These are phyloP conservation scores for Silurus lanzhouensis DNA, from an alignment of 2,797 vertebrate genomes.

Conservation along the genomic window DNA sequence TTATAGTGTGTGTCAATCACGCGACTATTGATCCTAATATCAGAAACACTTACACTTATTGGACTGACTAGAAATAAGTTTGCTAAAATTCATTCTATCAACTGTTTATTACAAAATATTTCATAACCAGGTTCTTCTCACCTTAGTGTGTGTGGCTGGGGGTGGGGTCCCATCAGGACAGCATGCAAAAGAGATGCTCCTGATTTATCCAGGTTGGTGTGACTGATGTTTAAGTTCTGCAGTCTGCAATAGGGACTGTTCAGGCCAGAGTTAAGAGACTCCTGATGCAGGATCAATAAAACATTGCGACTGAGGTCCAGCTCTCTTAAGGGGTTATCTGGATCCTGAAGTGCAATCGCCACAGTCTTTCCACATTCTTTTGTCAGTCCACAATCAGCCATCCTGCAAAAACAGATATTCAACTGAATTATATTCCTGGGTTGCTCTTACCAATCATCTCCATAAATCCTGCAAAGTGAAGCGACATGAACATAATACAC, in stretches of 20 bases:
- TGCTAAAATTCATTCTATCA: background rate
- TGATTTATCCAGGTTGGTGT: conserved; percentile 10
- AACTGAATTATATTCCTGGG: background rate
- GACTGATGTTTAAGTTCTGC: conserved; percentile 27
- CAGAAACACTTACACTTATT: background rate
- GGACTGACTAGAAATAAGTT: background rate
- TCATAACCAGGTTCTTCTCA: background rate
- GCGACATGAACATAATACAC: background rate
- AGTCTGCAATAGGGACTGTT: conserved; percentile 20
- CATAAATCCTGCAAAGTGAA: background rate
- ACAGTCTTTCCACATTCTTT: background rate
- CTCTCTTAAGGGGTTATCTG: background rate
- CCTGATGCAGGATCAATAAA: too few species aligned
- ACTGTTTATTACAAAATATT: background rate
- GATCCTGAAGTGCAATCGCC: background rate
- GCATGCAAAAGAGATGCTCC: background rate
- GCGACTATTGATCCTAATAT: background rate
- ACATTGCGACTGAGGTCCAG: conserved; percentile 20
- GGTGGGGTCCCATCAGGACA: conserved; percentile 14
- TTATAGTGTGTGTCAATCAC: too few species aligned
- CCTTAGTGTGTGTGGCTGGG: conserved; percentile 18
- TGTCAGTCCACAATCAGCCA: background rate
- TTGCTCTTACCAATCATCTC: background rate
- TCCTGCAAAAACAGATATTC: background rate
- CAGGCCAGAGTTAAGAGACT: background rate